Percentiles rank a stretch among this genome's conserved stretches.
Evolutionary conservation across 2,113 vertebrate genomes (phyloP).

Genomic region (Callithrix jacchus): DNA sequence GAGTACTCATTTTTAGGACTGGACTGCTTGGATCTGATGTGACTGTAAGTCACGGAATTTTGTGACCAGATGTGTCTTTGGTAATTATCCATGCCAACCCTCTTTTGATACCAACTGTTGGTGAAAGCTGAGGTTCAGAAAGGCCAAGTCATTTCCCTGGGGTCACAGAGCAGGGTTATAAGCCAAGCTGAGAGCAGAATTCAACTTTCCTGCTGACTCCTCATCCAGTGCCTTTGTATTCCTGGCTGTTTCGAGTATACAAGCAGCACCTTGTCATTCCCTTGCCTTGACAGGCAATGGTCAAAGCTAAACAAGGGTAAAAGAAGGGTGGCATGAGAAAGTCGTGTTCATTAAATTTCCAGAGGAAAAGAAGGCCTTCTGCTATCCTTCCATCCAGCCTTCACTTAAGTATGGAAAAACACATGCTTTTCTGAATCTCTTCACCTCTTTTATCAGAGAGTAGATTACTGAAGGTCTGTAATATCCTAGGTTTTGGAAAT

Average conservation of each 20-base stretch:
- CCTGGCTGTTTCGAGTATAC: background rate
- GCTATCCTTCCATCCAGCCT: background rate
- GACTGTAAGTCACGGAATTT: background rate
- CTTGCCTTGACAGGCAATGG: background rate
- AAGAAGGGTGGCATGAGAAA: background rate
- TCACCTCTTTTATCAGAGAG: background rate
- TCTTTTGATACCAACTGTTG: background rate
- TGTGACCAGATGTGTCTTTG: background rate
- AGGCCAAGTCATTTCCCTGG: background rate
- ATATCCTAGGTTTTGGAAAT: background rate
- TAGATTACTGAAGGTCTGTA: background rate
- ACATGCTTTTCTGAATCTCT: background rate
- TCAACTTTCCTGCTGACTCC: background rate
- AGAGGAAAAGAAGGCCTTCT: background rate
- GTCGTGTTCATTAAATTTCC: background rate
- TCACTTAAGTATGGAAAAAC: background rate
- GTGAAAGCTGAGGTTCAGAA: constrained; percentile 20
- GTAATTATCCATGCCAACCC: background rate
- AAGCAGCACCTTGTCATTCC: background rate
- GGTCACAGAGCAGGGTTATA: background rate
- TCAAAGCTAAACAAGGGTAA: background rate
- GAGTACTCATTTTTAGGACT: background rate
- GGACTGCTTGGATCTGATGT: background rate
- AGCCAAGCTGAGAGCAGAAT: background rate
- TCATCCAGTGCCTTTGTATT: background rate